Evolutionary conservation across 2,888 invertebrate species (phyloP), one percentile per base, ranked within the genome.

Genomic region (Andrena chrysosceles): DNA sequence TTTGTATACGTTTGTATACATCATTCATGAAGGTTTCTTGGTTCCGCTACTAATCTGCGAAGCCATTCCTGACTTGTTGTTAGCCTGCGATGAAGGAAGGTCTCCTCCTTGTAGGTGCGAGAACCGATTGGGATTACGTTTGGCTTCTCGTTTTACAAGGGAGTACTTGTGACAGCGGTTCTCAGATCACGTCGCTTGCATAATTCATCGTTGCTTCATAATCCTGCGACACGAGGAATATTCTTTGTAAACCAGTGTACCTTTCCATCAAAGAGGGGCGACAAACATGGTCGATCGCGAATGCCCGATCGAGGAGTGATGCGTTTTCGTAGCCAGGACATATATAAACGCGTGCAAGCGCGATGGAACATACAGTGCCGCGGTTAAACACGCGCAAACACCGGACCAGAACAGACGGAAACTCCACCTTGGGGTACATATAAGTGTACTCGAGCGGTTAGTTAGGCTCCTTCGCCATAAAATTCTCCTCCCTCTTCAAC

Each of bases 101-200:
- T 77, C 54, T 64, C 74, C 82, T 69, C 20, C 75, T 29, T 20
- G 72, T 77, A 82, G 80, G 74, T 62, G 79, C 72, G 77, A 80
- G 77, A 77, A 77, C 64, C 76, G 85, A 85, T 86, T 83, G 83
- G 81, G 83, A 85, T 86, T 86, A 78, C 74, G 71, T 81, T 81
- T 79, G 85, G 85, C 81, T 85, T 85, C 85, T 73, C 85, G 78
- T 76, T 83, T 86, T 79, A 83, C 77, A 75, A 71, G 75, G 54
- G 73, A 72, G 64, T 42, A 64, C 72, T 56, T 71, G 54, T 13
- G 29, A 23, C 80, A 80, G 84, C 35, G 78, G 77, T 82, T 80
- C 85, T 80, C 85, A 75, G 68, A 60, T 35, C 48, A 42, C 49
- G 52, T 8, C 52, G 59, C 67, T 20, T 82, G 81, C 64, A 81